These are phyloP conservation scores for Alligator sinensis DNA, from an alignment of 2,113 vertebrate species.

Conservation along the genomic window DNA sequence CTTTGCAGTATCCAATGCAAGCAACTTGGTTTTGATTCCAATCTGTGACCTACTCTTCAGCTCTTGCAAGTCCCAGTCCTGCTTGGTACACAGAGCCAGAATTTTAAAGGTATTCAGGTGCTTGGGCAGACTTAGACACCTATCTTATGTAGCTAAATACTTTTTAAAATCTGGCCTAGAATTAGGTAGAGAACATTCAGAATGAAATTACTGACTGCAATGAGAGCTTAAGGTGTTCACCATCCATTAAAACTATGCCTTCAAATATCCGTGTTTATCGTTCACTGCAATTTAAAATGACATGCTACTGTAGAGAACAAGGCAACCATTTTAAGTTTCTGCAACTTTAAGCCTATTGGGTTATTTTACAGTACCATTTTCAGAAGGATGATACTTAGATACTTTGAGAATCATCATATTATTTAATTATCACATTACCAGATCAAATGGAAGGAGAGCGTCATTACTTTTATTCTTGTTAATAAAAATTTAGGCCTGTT, in stretches of 20 bases:
- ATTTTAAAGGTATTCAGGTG: neutral
- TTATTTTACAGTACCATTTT: neutral
- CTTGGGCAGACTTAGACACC: neutral
- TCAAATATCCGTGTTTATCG: neutral
- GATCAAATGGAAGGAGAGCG: neutral
- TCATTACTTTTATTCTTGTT: constrained; percentile 13
- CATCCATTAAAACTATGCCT: neutral
- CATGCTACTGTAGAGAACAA: neutral
- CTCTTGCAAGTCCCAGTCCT: neutral
- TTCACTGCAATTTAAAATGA: neutral
- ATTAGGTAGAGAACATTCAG: neutral
- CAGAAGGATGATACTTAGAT: neutral
- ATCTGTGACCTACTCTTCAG: no score
- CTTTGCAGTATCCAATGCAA: neutral
- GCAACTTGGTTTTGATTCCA: neutral
- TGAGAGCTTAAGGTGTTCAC: neutral
- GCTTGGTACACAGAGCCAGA: neutral
- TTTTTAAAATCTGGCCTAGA: neutral
- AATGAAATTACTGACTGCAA: neutral
- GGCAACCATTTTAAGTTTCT: neutral
- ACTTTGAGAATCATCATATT: neutral
- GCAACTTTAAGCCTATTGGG: neutral
- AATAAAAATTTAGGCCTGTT: neutral
- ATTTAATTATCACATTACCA: neutral
- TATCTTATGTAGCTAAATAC: neutral